Conservation (phyloP, 2,797 vertebrate genomes). For the Lacerta viridis region DNA sequence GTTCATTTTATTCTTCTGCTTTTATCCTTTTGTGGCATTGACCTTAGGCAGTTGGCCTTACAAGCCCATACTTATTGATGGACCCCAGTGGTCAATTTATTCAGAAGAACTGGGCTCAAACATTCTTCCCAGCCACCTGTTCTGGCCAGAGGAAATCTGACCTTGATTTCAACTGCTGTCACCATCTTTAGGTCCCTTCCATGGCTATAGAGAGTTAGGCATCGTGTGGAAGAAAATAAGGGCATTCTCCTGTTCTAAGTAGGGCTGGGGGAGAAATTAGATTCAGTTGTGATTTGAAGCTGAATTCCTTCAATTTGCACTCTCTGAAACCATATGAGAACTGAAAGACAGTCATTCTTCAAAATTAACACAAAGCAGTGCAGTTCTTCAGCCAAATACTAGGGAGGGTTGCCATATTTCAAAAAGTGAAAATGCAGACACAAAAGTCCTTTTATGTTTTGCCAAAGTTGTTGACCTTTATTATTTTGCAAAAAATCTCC, state of each 20-base stretch:
- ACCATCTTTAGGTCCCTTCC: background rate
- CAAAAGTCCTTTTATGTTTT: too few relatives aligned
- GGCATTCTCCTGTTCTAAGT: background rate
- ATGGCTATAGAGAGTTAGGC: background rate
- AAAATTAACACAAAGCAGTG: too few relatives aligned
- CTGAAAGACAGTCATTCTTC: too few relatives aligned
- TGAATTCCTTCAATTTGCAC: too few relatives aligned
- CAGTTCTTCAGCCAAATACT: too few relatives aligned
- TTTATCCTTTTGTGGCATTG: background rate
- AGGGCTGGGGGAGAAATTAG: too few relatives aligned
- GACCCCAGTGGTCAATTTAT: background rate
- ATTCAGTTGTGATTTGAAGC: too few relatives aligned
- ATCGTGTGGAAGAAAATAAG: background rate
- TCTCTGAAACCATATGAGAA: too few relatives aligned
- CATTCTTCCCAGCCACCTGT: background rate
- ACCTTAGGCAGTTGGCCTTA: background rate
- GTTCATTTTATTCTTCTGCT: constrained; percentile 31
- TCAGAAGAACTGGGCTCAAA: background rate
- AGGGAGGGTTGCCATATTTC: too few relatives aligned
- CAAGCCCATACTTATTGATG: background rate
- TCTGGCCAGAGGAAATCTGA: background rate
- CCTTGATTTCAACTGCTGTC: background rate
- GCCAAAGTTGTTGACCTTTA: too few relatives aligned
- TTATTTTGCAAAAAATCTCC: too few relatives aligned
- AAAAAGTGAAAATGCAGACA: too few relatives aligned